Evolutionary conservation across 2,113 vertebrate genomes (phyloP).

Genomic region (Callipepla squamata): DNA sequence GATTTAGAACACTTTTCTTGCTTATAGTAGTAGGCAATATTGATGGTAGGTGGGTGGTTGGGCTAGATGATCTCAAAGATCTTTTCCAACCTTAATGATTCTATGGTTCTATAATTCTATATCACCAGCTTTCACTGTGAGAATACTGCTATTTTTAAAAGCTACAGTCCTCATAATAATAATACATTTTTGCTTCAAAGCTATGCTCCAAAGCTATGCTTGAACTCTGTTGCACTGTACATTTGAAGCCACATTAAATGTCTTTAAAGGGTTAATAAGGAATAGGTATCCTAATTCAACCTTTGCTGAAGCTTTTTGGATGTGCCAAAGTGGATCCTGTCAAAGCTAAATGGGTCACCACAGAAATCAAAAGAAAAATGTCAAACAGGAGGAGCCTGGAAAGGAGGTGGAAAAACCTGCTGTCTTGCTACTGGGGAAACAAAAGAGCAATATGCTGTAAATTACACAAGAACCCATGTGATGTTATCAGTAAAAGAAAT

Average conservation of each 20-base stretch:
- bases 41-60: too few relatives aligned
- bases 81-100: too few relatives aligned
- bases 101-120: not conserved
- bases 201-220: not conserved
- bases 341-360: conserved; percentile 49
- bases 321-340: not conserved
- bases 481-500: not conserved
- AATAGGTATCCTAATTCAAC: not conserved
- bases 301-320: not conserved
- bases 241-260: not conserved
- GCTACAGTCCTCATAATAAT: not conserved
- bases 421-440: not conserved
- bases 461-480: not conserved
- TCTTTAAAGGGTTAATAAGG: not conserved
- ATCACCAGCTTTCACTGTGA: not conserved
- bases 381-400: conserved; percentile 7
- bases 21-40: not conserved
- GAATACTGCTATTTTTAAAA: not conserved
- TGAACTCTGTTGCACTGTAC: not conserved
- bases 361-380: not conserved
- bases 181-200: not conserved
- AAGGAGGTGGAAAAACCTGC: not conserved
- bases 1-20: not conserved
- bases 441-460: not conserved
- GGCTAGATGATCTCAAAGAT: too few relatives aligned